phyloP scores from a whole-genome alignment of 2,888 invertebrate genomes.

The Pollenia griseotomentosa region DNA sequence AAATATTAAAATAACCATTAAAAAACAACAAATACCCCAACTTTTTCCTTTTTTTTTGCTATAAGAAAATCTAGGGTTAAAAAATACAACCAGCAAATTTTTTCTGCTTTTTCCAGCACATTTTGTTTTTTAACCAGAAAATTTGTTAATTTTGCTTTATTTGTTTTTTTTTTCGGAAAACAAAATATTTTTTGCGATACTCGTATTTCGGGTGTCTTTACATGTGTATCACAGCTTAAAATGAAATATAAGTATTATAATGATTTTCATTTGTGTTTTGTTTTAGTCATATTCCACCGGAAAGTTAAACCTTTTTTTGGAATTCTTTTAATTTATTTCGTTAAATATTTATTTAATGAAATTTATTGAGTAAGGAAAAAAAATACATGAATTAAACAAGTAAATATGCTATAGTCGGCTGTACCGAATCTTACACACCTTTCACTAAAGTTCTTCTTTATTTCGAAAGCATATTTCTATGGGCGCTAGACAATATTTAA shows the following conservation, averaged over 20 bases:
- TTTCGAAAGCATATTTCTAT: too few relatives aligned
- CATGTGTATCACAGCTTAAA: not conserved
- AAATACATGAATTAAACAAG: not conserved
- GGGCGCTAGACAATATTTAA: too few relatives aligned
- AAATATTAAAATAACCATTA: not conserved
- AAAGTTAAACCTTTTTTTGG: conserved; percentile 8
- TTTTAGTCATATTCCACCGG: conserved; percentile 21
- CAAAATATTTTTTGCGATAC: not conserved
- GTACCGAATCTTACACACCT: too few relatives aligned
- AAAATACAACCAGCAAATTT: too few relatives aligned
- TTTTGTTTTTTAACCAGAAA: conserved; percentile 4
- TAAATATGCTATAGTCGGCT: not conserved
- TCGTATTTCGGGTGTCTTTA: not conserved
- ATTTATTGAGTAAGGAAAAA: conserved; percentile 8
- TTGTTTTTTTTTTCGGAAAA: not conserved
- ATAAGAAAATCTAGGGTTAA: not conserved
- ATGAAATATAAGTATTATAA: not conserved
- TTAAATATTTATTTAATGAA: conserved; percentile 10
- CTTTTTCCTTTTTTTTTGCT: not conserved
- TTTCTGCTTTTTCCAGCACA: not conserved
- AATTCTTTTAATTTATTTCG: not conserved
- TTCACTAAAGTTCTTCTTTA: too few relatives aligned
- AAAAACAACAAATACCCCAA: not conserved
- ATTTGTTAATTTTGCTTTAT: not conserved
- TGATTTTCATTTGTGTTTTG: conserved; percentile 2